These are phyloP conservation scores for Gastracanthus pulcherrimus DNA, from an alignment of 2,888 invertebrate species.

Conservation along the genomic window DNA sequence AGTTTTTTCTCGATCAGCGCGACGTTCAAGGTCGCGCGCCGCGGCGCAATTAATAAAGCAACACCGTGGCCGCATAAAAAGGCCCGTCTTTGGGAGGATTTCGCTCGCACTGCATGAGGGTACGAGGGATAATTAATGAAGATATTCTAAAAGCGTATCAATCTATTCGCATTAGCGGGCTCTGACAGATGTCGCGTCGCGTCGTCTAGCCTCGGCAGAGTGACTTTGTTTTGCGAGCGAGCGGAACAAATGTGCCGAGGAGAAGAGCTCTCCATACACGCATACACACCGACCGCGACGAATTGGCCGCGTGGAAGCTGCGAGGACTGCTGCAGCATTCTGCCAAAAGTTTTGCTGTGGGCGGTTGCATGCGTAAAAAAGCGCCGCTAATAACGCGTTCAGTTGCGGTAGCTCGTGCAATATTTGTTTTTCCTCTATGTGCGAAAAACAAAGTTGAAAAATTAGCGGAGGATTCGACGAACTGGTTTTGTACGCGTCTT, in stretches of 20 bases:
- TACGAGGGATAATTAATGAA: slow-evolving; percentile 37
- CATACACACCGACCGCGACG: background rate
- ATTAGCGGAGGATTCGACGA: too few species aligned
- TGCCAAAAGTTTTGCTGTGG: background rate
- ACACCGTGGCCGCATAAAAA: background rate
- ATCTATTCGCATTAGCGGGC: slow-evolving; percentile 20
- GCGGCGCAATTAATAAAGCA: background rate
- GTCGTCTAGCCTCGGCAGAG: background rate
- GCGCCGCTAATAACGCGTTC: background rate
- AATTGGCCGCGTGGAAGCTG: background rate
- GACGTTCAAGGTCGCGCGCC: background rate
- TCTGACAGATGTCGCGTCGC: slow-evolving; percentile 34
- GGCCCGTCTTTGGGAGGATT: background rate
- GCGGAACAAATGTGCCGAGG: slow-evolving; percentile 37
- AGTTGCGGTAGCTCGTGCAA: too few species aligned
- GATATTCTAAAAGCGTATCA: slow-evolving; percentile 36
- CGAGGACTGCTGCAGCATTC: background rate
- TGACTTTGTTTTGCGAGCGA: slow-evolving; percentile 10
- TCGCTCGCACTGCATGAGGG: background rate
- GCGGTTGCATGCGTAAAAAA: background rate
- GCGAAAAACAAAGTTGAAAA: too few species aligned
- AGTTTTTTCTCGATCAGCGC: background rate
- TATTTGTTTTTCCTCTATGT: too few species aligned
- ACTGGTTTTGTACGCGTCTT: too few species aligned
- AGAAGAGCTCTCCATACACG: too few species aligned